Percentiles rank a stretch among this genome's conserved stretches.
Evolutionary conservation across 2,113 vertebrate species (phyloP).

Genomic region (Copsychus sechellarum): DNA sequence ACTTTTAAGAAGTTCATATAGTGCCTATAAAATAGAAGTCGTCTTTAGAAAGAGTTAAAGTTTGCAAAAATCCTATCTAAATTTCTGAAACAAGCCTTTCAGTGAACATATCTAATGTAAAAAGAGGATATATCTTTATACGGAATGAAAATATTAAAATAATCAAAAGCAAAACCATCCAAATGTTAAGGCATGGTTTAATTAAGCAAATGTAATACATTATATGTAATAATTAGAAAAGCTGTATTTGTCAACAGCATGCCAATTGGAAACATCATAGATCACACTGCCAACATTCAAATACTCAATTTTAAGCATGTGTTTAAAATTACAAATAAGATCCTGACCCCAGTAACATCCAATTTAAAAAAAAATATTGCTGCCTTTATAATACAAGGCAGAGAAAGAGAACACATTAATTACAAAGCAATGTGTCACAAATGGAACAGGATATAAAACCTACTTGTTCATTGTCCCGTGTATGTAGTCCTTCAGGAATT

Average conservation of each 20-base stretch:
- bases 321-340: background rate
- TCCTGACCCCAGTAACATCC: background rate
- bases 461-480: constrained; percentile 92
- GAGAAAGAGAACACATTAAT: background rate
- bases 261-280: background rate
- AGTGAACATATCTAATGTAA: background rate
- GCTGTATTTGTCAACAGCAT: background rate
- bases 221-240: background rate
- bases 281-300: background rate
- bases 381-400: background rate
- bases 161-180: background rate
- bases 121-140: background rate
- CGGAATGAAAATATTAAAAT: background rate
- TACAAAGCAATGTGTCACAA: background rate
- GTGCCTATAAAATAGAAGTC: background rate
- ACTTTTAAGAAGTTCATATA: constrained; percentile 1
- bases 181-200: background rate
- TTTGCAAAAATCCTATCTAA: background rate
- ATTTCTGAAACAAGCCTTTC: background rate
- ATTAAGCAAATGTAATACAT: background rate
- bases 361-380: too few species aligned
- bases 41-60: background rate
- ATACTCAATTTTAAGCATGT: background rate
- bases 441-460: background rate
- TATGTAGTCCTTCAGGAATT: constrained; percentile 77